phyloP scores from a whole-genome alignment of 2,888 invertebrate genomes.

The Macrophya annulata region DNA sequence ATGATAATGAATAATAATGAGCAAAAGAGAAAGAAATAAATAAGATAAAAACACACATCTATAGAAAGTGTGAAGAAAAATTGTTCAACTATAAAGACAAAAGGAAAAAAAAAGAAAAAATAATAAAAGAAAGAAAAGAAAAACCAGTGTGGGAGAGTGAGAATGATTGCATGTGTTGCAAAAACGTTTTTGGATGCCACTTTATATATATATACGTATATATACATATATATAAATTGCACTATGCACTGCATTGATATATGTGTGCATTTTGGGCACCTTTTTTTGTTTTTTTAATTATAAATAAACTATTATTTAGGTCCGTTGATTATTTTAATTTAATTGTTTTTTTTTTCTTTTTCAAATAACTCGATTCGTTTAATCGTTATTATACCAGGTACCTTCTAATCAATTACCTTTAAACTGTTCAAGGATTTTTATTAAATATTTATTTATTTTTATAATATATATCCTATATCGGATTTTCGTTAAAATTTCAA shows the following conservation, averaged over 20 bases:
- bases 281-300: slow-evolving; percentile 73
- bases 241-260: slow-evolving; percentile 79
- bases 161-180: slow-evolving; percentile 79
- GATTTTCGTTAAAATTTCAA: slow-evolving; percentile 59
- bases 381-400: slow-evolving; percentile 36
- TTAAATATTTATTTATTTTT: slow-evolving; percentile 57
- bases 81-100: slow-evolving; percentile 6
- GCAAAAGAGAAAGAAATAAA: slow-evolving; percentile 54
- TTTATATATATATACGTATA: slow-evolving; percentile 75
- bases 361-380: slow-evolving; percentile 53
- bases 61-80: slow-evolving; percentile 31
- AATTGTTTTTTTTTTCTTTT: slow-evolving; percentile 63
- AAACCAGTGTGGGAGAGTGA: slow-evolving; percentile 78
- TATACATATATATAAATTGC: slow-evolving; percentile 78
- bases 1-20: not conserved
- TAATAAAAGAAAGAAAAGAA: not conserved
- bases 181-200: slow-evolving; percentile 79
- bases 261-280: slow-evolving; percentile 79
- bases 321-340: slow-evolving; percentile 64
- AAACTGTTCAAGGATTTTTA: slow-evolving; percentile 73
- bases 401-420: slow-evolving; percentile 46
- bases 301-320: slow-evolving; percentile 71
- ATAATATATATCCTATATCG: slow-evolving; percentile 60
- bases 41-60: slow-evolving; percentile 57
- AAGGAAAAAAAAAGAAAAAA: not conserved